Evolutionary conservation across 1,140 invertebrate genomes (phyloP).

Genomic region (Lepidurus couesii): DNA sequence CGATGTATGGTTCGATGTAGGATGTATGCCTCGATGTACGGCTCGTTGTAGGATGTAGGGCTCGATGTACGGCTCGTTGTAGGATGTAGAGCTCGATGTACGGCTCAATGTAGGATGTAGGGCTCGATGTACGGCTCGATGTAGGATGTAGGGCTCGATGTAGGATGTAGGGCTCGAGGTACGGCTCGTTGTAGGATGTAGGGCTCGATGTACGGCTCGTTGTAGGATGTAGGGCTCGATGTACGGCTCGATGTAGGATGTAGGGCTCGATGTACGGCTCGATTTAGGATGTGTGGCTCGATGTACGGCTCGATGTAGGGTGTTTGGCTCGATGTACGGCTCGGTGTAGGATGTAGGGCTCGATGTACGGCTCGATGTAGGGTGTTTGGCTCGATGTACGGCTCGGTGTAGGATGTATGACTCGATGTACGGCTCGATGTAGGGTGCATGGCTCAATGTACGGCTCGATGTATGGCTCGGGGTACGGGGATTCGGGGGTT

Average conservation of each 20-base stretch:
- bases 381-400: too few relatives aligned
- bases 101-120: not conserved
- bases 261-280: not conserved
- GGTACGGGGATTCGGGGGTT: not conserved
- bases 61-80: not conserved
- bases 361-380: too few relatives aligned
- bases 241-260: too few relatives aligned
- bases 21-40: not conserved
- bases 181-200: not conserved
- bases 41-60: not conserved
- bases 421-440: not conserved
- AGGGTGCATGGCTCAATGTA: not conserved
- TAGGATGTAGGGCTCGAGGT: too few relatives aligned
- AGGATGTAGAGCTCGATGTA: slow-evolving; percentile 1
- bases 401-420: not conserved
- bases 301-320: not conserved
- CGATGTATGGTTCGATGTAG: not conserved
- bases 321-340: not conserved
- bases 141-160: too few relatives aligned
- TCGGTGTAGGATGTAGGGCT: not conserved
- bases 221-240: too few relatives aligned
- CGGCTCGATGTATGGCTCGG: not conserved
- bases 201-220: not conserved
- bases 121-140: too few relatives aligned
- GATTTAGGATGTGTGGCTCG: too few relatives aligned